Evolutionary conservation across 2,113 vertebrate genomes (phyloP), one percentile per base, ranked within the genome.

Genomic region (Psephotus haematonotus): DNA sequence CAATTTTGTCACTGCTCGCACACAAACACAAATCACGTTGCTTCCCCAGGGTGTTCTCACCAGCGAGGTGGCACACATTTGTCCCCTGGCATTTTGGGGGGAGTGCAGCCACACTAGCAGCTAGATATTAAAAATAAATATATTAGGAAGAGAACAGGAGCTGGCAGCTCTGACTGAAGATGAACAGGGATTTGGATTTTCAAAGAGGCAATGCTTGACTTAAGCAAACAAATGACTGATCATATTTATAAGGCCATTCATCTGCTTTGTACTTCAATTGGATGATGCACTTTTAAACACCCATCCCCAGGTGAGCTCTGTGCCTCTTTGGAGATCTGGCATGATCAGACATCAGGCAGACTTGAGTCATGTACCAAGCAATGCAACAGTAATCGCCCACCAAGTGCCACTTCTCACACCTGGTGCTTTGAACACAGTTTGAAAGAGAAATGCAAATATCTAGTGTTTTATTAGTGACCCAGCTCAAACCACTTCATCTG

Each of bases 91-190:
- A 79, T 1, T 68, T 1, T 71, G 37, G 55, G 55, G 55, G 49
- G 79, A 63, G 33, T 3, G 24, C 55, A 91, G 80, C 65, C 65
- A 24, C 7, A 24, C 13, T 9, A 80, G 53, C 25, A 72, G 68
- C 33, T n/a, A 77, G 75, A 39, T 70, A 95, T 87, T 85, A 91
- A 95, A 92, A 92, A 81, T 64, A 86, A 84, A 95, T 25, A 88
- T 67, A 78, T 0, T 25, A n/a, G 33, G 33, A 0, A 7, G 47
- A 55, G n/a, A 65, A 9, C 29, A 31, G 86, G 37, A 90, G 27
- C 23, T 14, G 89, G 33, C 52, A 67, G 82, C 86, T 92, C 46
- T 53, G 88, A 82, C 9, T 47, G 72, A 93, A 92, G 79, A 77
- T 67, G 49, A 87, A 57, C 49, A 80, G 44, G 10, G 62, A 78